Evolutionary conservation across 2,888 invertebrate genomes (phyloP), one percentile per base, ranked within the genome.

Genomic region (Nowickia ferox): DNA sequence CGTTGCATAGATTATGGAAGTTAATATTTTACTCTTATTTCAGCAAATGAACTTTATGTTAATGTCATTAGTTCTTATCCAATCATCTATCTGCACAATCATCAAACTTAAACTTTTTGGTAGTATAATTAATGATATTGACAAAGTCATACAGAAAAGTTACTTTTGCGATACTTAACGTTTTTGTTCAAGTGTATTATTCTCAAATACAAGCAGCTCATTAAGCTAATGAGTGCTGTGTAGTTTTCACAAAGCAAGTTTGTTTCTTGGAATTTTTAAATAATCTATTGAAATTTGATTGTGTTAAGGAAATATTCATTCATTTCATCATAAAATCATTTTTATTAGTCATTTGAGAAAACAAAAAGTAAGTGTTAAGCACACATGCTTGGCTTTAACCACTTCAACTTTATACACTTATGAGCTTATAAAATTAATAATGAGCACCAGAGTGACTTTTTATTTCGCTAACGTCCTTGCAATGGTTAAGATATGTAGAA

Each of bases 171-270:
- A 30, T 30, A 6, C 6, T 30, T 30, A 30, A 30, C 30, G 6
- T 30, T 30, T 30, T 30, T 30, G 1, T 30, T 30, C 30, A 30
- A 30, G 30, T 30, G 30, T 30, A 30, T 30, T 30, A 30, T 30
- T 6, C 30, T 30, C 13, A 53, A 44, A 1, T 53, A 30, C 38
- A 38, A 44, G 10, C 19, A 72, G 46, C 79, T 79, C 71, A 79
- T 79, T 79, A 79, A 40, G 55, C 55, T 65, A 79, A 72, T 79
- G 79, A 72, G 71, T 38, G 46, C 6, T 22, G 0, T n/a, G 13
- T 59, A 5, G 0, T n/a, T 53, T 30, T 17, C 40, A 5, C 19
- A 10, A 74, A 46, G n/a, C 13, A 15, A 61, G 9, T 30, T 30
- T 30, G 6, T 6, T 46, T 38, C 15, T 55, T 76, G 46, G 17